Base-by-base conservation (phyloP, 2,888 invertebrate genomes). In the Bruchidius siliquastri region DNA sequence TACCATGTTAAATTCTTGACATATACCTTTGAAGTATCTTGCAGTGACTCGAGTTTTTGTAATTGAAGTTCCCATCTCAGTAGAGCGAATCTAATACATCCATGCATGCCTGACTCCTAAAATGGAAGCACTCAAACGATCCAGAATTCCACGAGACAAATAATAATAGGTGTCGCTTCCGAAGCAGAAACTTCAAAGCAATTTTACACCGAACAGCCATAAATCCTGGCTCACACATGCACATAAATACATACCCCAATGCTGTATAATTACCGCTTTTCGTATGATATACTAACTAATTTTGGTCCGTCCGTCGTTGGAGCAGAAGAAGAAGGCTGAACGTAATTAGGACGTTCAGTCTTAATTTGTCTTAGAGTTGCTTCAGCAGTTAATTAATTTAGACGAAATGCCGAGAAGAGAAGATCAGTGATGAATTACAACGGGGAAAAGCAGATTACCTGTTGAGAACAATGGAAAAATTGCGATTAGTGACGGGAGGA, bases 281-380 rank as follows among this genome's bases (percentile, higher is more conserved):
- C 73, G 22, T 74, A 76, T 76, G 75, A 77, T 76, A 72, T 76
- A 71, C 77, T 72, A 74, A 74, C 75, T 74, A 78, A 78, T 78
- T 75, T 76, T 75, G 68, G 72, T 72, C 72, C 74, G 75, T 68
- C 73, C 69, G 75, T 74, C 74, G 73, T 72, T 72, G 75, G 74
- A 75, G 8, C 10, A 8, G 8, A 18, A 49, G 49, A 49, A 49
- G 49, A 49, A 49, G 49, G 49, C 18, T 49, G 49, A 49, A 49
- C 49, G 49, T 49, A 49, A 49, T 49, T 49, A 49, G 49, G 49
- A 8, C 79, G 69, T 80, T 79, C 79, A 77, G 79, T 80, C 79
- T 79, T 80, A 81, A 81, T 82, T 81, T 82, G 81, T 82, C 81
- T 79, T 79, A 77, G 74, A 79, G 77, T 49, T 49, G 49, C 49